Percentiles rank a stretch among this genome's conserved stretches.
Conservation (phyloP, 2,888 invertebrate genomes). For the Punctoribates punctum region DNA sequence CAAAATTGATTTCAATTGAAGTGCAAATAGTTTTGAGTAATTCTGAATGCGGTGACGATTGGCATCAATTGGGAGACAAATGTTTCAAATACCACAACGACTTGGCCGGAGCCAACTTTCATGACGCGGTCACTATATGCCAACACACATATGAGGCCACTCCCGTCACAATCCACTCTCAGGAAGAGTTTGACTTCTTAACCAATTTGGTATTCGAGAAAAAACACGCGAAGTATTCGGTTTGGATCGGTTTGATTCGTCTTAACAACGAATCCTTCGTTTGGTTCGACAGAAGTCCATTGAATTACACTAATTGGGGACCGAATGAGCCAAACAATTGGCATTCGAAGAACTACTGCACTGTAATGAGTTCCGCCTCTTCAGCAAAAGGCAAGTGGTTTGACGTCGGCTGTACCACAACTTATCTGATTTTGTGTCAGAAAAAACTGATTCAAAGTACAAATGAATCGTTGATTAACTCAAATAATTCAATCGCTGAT, state of each 20-base stretch:
- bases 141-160: conserved; percentile 5
- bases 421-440: conserved; percentile 40
- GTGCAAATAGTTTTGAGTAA: background rate
- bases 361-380: conserved; percentile 36
- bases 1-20: too few relatives aligned
- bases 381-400: conserved; percentile 30
- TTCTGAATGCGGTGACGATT: background rate
- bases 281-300: conserved; percentile 26
- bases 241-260: conserved; percentile 35
- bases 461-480: background rate
- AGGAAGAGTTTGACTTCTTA: conserved; percentile 29
- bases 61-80: conserved; percentile 29
- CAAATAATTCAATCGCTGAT: background rate
- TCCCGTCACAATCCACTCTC: conserved; percentile 21
- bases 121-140: conserved; percentile 37
- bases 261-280: conserved; percentile 4
- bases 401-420: conserved; percentile 37
- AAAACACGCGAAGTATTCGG: conserved; percentile 33
- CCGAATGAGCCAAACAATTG: conserved; percentile 42
- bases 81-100: conserved; percentile 38
- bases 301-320: conserved; percentile 40
- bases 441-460: background rate
- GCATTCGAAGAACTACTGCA: conserved; percentile 39
- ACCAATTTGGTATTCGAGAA: conserved; percentile 9
- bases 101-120: conserved; percentile 38